Percentiles rank a stretch among this genome's conserved stretches.
Conservation (phyloP, 1,140 invertebrate genomes). For the Asbolus verrucosus region DNA sequence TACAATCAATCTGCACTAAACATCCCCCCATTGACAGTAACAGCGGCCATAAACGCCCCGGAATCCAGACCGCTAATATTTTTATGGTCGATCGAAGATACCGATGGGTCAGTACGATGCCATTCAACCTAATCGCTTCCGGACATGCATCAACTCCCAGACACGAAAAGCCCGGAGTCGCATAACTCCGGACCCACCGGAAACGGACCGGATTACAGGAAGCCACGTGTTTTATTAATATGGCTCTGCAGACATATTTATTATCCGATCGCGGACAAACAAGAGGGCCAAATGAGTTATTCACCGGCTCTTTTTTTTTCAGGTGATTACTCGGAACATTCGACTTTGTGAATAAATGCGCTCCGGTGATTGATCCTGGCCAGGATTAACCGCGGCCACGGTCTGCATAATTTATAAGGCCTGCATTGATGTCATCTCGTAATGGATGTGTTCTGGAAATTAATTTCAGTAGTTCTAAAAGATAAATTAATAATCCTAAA, state of each 20-base stretch:
- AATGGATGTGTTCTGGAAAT: conserved; percentile 40
- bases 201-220: conserved; percentile 54
- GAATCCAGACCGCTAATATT: conserved; percentile 64
- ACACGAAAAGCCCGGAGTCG: conserved; percentile 22
- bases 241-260: conserved; percentile 25
- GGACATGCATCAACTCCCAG: conserved; percentile 49
- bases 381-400: background rate
- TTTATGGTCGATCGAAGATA: conserved; percentile 65
- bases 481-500: conserved; percentile 40
- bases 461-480: conserved; percentile 37
- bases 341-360: background rate
- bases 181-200: conserved; percentile 48
- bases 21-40: conserved; percentile 55
- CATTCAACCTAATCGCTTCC: conserved; percentile 65
- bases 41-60: conserved; percentile 55
- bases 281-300: background rate
- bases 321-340: background rate
- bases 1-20: conserved; percentile 55
- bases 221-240: conserved; percentile 57
- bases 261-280: background rate
- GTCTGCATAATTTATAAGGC: conserved; percentile 35
- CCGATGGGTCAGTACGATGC: conserved; percentile 60
- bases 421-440: conserved; percentile 33
- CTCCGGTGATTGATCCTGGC: conserved; percentile 16
- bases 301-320: conserved; percentile 7